These are phyloP conservation scores for Hemicentrotus pulcherrimus DNA, from an alignment of 35 echinoderm and acorn worm genomes.

Conservation along the genomic window DNA sequence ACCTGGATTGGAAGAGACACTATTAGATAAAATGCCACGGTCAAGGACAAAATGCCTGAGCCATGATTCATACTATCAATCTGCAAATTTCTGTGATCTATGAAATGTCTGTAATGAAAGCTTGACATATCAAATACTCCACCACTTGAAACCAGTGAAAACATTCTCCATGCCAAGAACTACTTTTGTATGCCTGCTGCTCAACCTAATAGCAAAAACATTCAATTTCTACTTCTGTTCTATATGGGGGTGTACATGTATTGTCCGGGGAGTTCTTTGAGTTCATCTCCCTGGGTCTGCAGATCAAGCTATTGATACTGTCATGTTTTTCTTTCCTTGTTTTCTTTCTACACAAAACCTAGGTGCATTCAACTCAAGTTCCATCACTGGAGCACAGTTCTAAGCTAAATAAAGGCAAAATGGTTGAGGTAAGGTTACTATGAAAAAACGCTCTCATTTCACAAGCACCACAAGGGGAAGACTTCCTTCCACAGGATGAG, in stretches of 20 bases:
- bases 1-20: no score
- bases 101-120: no score
- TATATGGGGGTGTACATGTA: background rate
- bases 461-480: conserved; percentile 15
- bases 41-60: no score
- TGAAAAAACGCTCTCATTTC: conserved; percentile 26
- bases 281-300: background rate
- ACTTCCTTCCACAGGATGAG: conserved; percentile 39
- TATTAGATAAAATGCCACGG: no score
- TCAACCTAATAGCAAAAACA: background rate
- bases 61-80: no score
- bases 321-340: background rate
- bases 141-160: background rate
- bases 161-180: background rate
- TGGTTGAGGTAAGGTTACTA: background rate
- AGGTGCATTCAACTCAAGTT: background rate
- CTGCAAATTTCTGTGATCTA: no score
- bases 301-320: no score
- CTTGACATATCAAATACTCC: no score
- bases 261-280: background rate
- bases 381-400: background rate
- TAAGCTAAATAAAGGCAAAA: background rate
- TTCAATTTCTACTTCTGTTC: background rate
- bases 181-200: background rate
- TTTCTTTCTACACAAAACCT: background rate